phyloP scores from a whole-genome alignment of 2,113 vertebrate genomes.

The Neodon shergylaensis region DNA sequence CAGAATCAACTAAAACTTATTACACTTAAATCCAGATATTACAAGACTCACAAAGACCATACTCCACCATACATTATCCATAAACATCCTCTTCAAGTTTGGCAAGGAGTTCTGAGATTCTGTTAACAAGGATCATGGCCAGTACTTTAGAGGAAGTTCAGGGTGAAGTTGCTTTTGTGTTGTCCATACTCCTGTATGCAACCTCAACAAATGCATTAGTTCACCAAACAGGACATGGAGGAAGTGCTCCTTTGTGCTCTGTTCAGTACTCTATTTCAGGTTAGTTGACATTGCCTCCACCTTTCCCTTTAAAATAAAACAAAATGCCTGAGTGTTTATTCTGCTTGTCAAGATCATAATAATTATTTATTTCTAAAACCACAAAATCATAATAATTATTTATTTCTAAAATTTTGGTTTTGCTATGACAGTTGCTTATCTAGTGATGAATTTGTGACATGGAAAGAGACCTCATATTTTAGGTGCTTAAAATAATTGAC shows the following conservation, averaged over 20 bases:
- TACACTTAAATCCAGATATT: not conserved
- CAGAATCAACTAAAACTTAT: not conserved
- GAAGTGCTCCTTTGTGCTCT: not conserved
- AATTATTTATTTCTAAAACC: too few relatives aligned
- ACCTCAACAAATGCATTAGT: not conserved
- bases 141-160: not conserved
- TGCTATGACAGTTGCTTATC: not conserved
- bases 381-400: not conserved
- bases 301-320: not conserved
- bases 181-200: not conserved
- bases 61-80: not conserved
- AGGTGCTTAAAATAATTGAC: not conserved
- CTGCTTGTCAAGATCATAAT: not conserved
- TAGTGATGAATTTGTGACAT: not conserved
- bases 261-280: not conserved
- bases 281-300: not conserved
- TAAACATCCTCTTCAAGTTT: not conserved
- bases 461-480: not conserved
- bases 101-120: not conserved
- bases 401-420: not conserved
- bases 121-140: not conserved
- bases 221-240: not conserved
- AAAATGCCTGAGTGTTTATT: not conserved
- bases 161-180: not conserved
- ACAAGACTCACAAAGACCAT: not conserved